Base-by-base conservation (phyloP, 2,888 invertebrate species). In the Arrhopalites spinosus region DNA sequence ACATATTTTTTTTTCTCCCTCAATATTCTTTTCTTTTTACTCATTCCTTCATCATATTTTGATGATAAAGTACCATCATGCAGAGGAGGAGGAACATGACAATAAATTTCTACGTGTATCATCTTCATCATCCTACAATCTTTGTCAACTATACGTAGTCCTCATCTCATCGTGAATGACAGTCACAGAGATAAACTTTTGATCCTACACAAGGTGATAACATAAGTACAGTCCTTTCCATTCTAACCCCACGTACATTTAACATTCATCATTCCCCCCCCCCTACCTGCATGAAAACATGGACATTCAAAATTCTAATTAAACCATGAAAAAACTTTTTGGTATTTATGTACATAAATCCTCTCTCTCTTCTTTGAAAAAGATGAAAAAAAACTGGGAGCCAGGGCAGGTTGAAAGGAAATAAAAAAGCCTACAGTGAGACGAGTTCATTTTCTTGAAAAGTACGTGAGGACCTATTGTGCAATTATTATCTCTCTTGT, bases 381-480 rank as follows among this genome's bases (percentile, higher is more conserved):
- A 27, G 13, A 15, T 53, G 27, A 8, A 53, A 27, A 25, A 53
- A 69, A 53, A 29, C 30, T 27, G 50, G 69, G 27, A 27, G 47
- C 53, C 29, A 63, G 63, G 63, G 63, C 36, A 3, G 36, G 50
- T n/a, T 30, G 66, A 27, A 66, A 43, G 20, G 23, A 43, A 30
- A 66, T 13, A 66, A 71, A 56, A 36, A 25, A 29, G 71, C 71
- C 71, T 59, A n/a, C 53, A 56, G 71, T 53, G 29, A 71, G 30
- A 59, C 71, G 30, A 71, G 71, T 71, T 71, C 59, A 71, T 71
- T 71, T 71, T 69, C 69, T 47, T 69, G 23, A 69, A 50, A 50
- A 17, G 43, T 30, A 66, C 17, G 43, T 66, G 66, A 66, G 27
- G 66, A 66, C 66, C 30, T 43, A 30, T 36, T n/a, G 23, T 66